Percentiles rank a stretch among this genome's conserved stretches.
Conservation (phyloP, 2,888 invertebrate species). For the Saturnia pavonia region DNA sequence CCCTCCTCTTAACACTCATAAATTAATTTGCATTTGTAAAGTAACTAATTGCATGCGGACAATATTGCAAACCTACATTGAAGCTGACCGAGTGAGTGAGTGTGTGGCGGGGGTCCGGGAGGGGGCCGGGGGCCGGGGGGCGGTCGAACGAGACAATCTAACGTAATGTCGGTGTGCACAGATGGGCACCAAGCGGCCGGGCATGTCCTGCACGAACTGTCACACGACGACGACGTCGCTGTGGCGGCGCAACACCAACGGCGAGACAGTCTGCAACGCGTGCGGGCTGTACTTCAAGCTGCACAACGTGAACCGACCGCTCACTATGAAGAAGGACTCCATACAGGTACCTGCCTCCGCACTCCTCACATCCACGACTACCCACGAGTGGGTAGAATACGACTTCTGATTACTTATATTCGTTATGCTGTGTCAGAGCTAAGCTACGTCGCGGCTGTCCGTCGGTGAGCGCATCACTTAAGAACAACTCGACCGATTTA, state of each 20-base stretch:
- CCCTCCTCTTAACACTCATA: conserved; percentile 35
- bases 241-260: conserved; percentile 86
- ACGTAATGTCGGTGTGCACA: conserved; percentile 33
- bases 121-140: background rate
- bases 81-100: background rate
- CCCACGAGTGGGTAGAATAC: too few species aligned
- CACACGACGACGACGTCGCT: conserved; percentile 94
- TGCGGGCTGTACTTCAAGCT: conserved; percentile 98
- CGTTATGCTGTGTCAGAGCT: too few species aligned
- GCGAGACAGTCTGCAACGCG: conserved; percentile 99
- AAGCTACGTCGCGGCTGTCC: too few species aligned
- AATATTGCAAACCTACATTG: background rate
- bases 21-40: conserved; percentile 37
- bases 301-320: conserved; percentile 93
- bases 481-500: too few species aligned
- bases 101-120: background rate
- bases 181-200: conserved; percentile 88
- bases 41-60: conserved; percentile 19
- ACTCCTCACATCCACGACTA: background rate
- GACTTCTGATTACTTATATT: too few species aligned
- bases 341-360: conserved; percentile 60
- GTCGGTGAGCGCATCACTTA: too few species aligned
- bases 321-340: conserved; percentile 88
- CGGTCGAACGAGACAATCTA: conserved; percentile 1
- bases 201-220: conserved; percentile 94